Evolutionary conservation across 1,140 invertebrate genomes (phyloP).

Genomic region (Spodoptera frugiperda): DNA sequence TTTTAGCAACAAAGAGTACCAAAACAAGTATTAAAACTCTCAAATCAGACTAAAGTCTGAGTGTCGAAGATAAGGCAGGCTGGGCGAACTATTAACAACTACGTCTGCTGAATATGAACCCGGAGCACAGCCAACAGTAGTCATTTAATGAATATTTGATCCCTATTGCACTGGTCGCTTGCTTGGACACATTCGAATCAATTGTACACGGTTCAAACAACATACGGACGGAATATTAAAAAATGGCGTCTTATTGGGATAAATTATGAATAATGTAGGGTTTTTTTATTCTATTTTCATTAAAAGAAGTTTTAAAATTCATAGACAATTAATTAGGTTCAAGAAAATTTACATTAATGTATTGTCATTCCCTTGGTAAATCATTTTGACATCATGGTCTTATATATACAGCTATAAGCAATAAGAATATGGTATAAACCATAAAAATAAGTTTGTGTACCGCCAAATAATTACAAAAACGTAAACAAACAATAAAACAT

Average conservation of each 20-base stretch:
- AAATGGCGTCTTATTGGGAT: conserved; percentile 19
- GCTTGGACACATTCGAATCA: conserved; percentile 70
- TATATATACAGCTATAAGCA: no score
- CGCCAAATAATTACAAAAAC: no score
- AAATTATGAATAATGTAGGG: neutral
- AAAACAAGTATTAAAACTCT: conserved; percentile 64
- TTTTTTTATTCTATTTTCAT: no score
- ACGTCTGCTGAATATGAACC: conserved; percentile 79
- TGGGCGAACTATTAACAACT: conserved; percentile 79
- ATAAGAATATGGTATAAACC: no score
- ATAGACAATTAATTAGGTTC: no score
- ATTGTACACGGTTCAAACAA: conserved; percentile 66
- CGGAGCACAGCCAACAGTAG: conserved; percentile 60
- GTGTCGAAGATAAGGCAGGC: conserved; percentile 77
- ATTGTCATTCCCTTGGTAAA: no score
- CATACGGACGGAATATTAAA: conserved; percentile 58
- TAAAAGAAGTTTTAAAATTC: no score
- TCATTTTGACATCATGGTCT: no score
- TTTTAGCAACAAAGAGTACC: neutral
- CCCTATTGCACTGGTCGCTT: conserved; percentile 67
- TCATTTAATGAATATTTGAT: conserved; percentile 83
- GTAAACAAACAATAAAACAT: neutral
- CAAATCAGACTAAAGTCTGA: conserved; percentile 64
- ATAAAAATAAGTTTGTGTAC: no score
- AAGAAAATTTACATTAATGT: no score